Base-by-base conservation (phyloP, 2,113 vertebrate species). In the Oryzias javanicus region DNA sequence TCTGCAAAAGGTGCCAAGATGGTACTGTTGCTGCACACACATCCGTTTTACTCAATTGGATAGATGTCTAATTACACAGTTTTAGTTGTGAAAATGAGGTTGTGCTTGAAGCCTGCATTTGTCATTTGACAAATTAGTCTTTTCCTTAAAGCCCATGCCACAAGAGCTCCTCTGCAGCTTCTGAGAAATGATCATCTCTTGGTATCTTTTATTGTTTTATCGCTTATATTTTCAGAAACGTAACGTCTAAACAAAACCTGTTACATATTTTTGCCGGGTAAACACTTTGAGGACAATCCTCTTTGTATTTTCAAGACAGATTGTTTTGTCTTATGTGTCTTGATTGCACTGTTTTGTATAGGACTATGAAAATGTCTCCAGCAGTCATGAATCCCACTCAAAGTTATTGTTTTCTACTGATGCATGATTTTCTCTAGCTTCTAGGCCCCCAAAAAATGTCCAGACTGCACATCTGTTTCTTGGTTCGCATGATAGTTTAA, bases 391-490 rank as follows among this genome's bases (percentile, higher is more conserved):
- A 78, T 74, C 18, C 22, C 46, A 35, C 35, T 54, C 24, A 7
- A n/a, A n/a, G 27, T 58, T 49, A 56, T 56, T 71, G 62, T 64
- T 69, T 66, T 53, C 49, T 35, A 61, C 44, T 55, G 14, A 69
- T 58, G n/a, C 17, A 10, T 65, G 48, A 42, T 10, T 72, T 64
- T 5, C 29, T 45, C 35, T 58, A 60, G 49, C 48, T 65, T 49
- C n/a, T 6, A 54, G 49, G 42, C 58, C 61, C 16, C 27, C 10
- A 35, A 55, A 49, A 47, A 46, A 60, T 45, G 20, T 73, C 42
- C 64, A 68, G 67, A 24, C 63, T 18, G 6, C 27, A 58, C 78
- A 79, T 81, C 73, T 83, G 74, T 74, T 71, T 76, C 29, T 64
- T 7, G 4, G 55, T 72, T 63, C 18, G 57, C 25, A 52, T 60